Percentiles rank a stretch among this genome's conserved stretches.
phyloP scores from a whole-genome alignment of 2,797 vertebrate genomes.

The Eulemur albifrons region DNA sequence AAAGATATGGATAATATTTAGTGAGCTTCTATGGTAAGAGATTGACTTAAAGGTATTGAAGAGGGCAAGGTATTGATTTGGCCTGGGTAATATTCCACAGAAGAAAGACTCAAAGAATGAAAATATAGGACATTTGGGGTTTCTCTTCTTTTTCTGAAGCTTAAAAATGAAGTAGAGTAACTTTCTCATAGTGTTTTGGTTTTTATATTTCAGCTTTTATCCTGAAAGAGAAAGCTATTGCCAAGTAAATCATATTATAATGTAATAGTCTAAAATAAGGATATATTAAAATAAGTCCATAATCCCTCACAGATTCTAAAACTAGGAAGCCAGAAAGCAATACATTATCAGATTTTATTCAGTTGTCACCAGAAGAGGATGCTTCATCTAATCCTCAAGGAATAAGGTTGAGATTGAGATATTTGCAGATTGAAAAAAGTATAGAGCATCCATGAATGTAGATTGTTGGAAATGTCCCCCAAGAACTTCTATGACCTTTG shows the following conservation, averaged over 20 bases:
- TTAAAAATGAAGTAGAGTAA: background rate
- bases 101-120: background rate
- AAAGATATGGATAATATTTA: background rate
- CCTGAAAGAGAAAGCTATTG: background rate
- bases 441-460: background rate
- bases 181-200: background rate
- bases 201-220: slow-evolving; percentile 29
- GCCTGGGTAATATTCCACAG: background rate
- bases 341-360: background rate
- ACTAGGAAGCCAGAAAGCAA: background rate
- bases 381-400: background rate
- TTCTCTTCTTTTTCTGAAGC: background rate
- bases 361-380: background rate
- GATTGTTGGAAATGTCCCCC: background rate
- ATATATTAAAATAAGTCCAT: background rate
- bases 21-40: background rate
- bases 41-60: background rate
- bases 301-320: background rate
- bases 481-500: background rate
- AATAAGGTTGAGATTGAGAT: background rate
- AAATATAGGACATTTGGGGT: background rate
- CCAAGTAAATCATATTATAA: background rate
- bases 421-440: background rate
- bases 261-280: background rate
- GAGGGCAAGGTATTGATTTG: background rate